Percentiles rank a stretch among this genome's conserved stretches.
phyloP scores from a whole-genome alignment of 2,113 vertebrate species.

The Pterocles gutturalis region DNA sequence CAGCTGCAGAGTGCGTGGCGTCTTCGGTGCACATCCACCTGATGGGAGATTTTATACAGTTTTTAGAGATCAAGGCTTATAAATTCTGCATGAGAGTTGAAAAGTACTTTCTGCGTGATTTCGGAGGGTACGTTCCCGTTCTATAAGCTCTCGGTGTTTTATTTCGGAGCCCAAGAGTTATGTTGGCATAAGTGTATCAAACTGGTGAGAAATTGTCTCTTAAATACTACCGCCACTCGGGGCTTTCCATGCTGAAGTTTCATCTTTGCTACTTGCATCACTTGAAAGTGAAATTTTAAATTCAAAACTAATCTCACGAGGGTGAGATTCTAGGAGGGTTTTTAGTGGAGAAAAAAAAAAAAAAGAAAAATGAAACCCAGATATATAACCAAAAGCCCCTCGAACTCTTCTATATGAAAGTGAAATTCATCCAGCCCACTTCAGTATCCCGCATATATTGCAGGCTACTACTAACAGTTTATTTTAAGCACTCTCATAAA shows the following conservation, averaged over 20 bases:
- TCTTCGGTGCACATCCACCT: rapidly evolving
- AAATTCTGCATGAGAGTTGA: rapidly evolving
- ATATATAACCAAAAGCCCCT: rapidly evolving
- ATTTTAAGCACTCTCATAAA: neutral
- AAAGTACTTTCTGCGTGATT: neutral
- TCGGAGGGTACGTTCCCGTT: neutral
- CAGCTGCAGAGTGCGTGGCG: rapidly evolving
- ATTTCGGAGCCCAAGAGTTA: neutral
- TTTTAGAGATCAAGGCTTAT: neutral
- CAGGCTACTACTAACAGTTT: neutral
- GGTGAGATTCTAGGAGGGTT: neutral
- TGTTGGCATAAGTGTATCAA: neutral
- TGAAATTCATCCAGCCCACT: neutral
- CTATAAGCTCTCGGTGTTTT: neutral
- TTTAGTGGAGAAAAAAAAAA: neutral
- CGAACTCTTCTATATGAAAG: neutral
- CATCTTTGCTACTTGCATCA: rapidly evolving
- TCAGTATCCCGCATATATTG: neutral
- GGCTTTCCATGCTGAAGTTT: neutral
- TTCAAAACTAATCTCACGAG: neutral
- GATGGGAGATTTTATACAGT: rapidly evolving
- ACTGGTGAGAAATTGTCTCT: neutral
- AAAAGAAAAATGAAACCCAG: neutral
- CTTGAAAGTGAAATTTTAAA: neutral
- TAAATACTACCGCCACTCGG: rapidly evolving